Evolutionary conservation across 2,113 vertebrate genomes (phyloP).

Genomic region (Myanophis thanlyinensis): DNA sequence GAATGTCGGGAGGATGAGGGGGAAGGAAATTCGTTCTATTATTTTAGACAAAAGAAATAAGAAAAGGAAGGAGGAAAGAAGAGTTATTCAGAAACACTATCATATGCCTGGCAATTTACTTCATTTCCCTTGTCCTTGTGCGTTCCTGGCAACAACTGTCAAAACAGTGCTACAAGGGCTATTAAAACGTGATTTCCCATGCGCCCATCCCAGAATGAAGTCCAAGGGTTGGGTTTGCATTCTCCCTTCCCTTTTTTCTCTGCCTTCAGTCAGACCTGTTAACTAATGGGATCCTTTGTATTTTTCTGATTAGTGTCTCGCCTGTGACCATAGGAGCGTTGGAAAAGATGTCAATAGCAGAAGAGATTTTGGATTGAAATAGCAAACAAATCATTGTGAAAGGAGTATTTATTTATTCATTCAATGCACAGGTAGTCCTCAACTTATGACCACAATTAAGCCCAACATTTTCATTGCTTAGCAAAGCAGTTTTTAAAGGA

Average conservation of each 20-base stretch:
- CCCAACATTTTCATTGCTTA: not conserved
- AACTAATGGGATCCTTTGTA: not conserved
- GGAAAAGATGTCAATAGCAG: not conserved
- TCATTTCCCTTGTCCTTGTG: slow-evolving; percentile 24
- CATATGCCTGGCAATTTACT: slow-evolving; percentile 21
- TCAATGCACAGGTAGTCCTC: not conserved
- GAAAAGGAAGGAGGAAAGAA: slow-evolving; percentile 62
- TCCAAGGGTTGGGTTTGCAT: not conserved
- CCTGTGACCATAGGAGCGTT: not conserved
- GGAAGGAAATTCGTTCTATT: slow-evolving; percentile 77
- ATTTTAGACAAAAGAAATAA: slow-evolving; percentile 66
- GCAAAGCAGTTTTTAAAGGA: not conserved
- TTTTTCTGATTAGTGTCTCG: not conserved
- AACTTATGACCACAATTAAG: not conserved
- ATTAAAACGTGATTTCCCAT: not conserved
- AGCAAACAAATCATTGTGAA: not conserved
- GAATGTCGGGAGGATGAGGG: slow-evolving; percentile 78
- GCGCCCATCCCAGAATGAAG: not conserved
- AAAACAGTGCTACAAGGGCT: not conserved
- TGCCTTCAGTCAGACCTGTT: not conserved
- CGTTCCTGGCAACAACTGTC: not conserved
- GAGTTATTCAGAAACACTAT: slow-evolving; percentile 55
- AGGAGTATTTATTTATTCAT: not conserved
- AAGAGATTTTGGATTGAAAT: not conserved
- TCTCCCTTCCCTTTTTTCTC: not conserved